Evolutionary conservation across 2,888 invertebrate species (phyloP).

Genomic region (Chydorus sphaericus): DNA sequence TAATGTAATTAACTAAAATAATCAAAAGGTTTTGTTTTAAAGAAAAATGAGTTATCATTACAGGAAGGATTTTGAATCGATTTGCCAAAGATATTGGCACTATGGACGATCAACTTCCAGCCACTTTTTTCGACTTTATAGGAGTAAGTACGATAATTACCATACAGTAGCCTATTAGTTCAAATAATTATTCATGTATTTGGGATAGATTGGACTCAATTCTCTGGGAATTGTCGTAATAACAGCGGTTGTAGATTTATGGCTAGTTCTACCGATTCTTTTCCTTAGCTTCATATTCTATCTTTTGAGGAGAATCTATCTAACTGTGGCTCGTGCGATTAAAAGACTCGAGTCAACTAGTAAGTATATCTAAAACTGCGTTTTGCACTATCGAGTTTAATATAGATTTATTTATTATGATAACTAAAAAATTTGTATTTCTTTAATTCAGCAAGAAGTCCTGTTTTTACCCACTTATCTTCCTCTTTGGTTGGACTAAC

Average conservation of each 20-base stretch:
- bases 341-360: conserved; percentile 36
- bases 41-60: conserved; percentile 10
- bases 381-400: background rate
- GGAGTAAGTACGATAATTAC: background rate
- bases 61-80: conserved; percentile 62
- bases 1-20: conserved; percentile 22
- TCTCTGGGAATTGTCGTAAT: conserved; percentile 33
- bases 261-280: conserved; percentile 25
- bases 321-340: conserved; percentile 32
- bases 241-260: conserved; percentile 32
- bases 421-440: background rate
- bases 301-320: conserved; percentile 30
- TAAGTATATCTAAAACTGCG: conserved; percentile 20
- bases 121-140: conserved; percentile 40
- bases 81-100: conserved; percentile 74
- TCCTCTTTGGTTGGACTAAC: conserved; percentile 61
- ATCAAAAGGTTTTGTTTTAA: background rate
- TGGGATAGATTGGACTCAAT: conserved; percentile 19
- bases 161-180: background rate
- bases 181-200: background rate
- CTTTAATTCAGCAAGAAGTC: conserved; percentile 30
- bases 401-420: too few species aligned
- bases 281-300: conserved; percentile 30
- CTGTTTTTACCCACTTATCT: conserved; percentile 54
- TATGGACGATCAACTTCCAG: conserved; percentile 55